Conservation (phyloP, 92 coral and sea anemone genomes). For the Porites lobata region DNA sequence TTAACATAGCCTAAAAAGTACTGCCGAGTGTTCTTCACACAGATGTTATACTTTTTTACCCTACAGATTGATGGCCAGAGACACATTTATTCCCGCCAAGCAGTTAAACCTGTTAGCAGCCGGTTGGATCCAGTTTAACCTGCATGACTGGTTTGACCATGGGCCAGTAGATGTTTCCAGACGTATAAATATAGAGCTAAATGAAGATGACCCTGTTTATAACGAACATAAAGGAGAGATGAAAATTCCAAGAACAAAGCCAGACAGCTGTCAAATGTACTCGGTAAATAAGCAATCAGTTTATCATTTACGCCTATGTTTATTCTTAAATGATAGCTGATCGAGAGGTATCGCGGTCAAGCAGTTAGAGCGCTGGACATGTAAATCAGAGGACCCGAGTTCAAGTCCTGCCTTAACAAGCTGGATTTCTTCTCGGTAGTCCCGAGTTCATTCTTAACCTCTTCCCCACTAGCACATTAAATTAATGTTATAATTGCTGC, state of each 20-base stretch:
- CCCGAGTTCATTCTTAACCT: too few relatives aligned
- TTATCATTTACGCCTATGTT: too few relatives aligned
- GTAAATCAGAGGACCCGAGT: too few relatives aligned
- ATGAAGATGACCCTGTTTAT: constrained; percentile 50
- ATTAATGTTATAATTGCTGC: too few relatives aligned
- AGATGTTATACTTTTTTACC: neutral
- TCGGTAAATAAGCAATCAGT: constrained; percentile 1
- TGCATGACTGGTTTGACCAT: constrained; percentile 94
- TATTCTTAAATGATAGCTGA: neutral
- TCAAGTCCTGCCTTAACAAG: too few relatives aligned
- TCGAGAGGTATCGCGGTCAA: neutral
- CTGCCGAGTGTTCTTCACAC: too few relatives aligned
- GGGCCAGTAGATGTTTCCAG: constrained; percentile 54
- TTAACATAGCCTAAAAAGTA: too few relatives aligned
- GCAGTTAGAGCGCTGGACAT: too few relatives aligned
- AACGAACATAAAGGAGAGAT: constrained; percentile 51
- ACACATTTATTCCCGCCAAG: constrained; percentile 83
- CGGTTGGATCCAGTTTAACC: constrained; percentile 85
- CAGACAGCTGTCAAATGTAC: constrained; percentile 66
- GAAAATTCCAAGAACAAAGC: constrained; percentile 80
- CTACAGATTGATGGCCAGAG: constrained; percentile 68
- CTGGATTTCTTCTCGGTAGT: too few relatives aligned
- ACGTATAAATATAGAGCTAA: constrained; percentile 59
- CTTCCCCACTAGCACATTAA: too few relatives aligned
- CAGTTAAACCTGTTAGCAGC: constrained; percentile 87